Evolutionary conservation across 1,140 invertebrate genomes (phyloP).

Genomic region (Temnothorax nylanderi): DNA sequence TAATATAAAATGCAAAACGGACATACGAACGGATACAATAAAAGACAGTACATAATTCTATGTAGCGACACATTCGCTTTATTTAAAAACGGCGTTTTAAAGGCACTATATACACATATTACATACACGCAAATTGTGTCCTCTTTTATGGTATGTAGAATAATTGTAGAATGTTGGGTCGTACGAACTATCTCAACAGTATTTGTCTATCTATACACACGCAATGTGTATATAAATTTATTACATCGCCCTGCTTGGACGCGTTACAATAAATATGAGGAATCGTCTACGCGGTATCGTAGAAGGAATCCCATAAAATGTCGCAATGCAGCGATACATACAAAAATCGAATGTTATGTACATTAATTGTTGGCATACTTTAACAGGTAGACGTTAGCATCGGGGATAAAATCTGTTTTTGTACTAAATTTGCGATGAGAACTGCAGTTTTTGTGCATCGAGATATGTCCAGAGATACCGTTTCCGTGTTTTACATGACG

Average conservation of each 20-base stretch:
- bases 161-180: background rate
- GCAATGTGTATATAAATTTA: background rate
- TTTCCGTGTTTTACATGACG: background rate
- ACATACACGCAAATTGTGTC: background rate
- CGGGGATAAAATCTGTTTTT: constrained; percentile 20
- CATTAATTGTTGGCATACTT: background rate
- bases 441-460: constrained; percentile 22
- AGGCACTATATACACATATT: constrained; percentile 36
- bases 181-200: background rate
- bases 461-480: constrained; percentile 11
- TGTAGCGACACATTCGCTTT: background rate
- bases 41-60: background rate
- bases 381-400: constrained; percentile 14
- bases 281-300: background rate
- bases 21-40: background rate
- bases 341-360: constrained; percentile 42
- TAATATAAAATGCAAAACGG: background rate
- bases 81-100: constrained; percentile 36
- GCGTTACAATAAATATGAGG: background rate
- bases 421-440: constrained; percentile 13
- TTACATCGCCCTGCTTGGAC: background rate
- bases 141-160: background rate
- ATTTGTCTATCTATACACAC: background rate
- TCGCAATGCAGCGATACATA: background rate
- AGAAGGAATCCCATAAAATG: constrained; percentile 1